Evolutionary conservation across 2,113 vertebrate species (phyloP), one percentile per base, ranked within the genome.

Genomic region (Oryzias javanicus): DNA sequence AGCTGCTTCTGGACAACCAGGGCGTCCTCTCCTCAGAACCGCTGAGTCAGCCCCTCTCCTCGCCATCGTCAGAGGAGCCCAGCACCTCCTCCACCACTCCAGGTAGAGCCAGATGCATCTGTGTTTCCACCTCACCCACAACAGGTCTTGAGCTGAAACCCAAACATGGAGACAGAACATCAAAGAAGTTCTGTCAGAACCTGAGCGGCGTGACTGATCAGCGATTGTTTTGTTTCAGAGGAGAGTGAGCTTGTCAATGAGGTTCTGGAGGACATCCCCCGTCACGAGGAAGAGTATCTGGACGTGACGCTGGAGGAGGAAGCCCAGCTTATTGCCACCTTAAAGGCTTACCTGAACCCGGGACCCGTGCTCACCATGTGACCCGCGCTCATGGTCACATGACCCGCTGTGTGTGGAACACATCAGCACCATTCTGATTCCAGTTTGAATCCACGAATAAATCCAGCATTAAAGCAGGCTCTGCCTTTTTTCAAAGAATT

Each of bases 251-350:
- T 94, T 16, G 92, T 99, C 53, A 96, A 93, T 16, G 96, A 98
- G 82, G 93, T 97, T 10, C 42, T 98, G 72, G 93, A 94, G 54
- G 96, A 98, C 81, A 95, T 99, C 27, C 92, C 96, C 1, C 92
- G 88, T 15, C 95, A 98, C 0, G 96, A 99, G 78, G 97, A 99
- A 58, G 97, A 99, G 60, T 97, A 99, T 71, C 91, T 99, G 44
- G 95, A 99, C 82, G 89, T 95, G 61, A 97, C 94, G 0, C 92
- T 99, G 75, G 96, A 99, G 71, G 97, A 99, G 10, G 97, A 99
- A 76, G 89, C 86, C 4, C 70, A 93, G 46, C 89, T 96, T 48
- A 95, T 99, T 51, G 82, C 81, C 4, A 86, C 89, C 74, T 92
- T 98, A 72, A 90, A 94, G 81, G 89, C 87, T 47, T 76, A 82